Percentiles rank a stretch among this genome's conserved stretches.
Conservation (phyloP, 2,888 invertebrate species). For the Caenorhabditis afra region DNA sequence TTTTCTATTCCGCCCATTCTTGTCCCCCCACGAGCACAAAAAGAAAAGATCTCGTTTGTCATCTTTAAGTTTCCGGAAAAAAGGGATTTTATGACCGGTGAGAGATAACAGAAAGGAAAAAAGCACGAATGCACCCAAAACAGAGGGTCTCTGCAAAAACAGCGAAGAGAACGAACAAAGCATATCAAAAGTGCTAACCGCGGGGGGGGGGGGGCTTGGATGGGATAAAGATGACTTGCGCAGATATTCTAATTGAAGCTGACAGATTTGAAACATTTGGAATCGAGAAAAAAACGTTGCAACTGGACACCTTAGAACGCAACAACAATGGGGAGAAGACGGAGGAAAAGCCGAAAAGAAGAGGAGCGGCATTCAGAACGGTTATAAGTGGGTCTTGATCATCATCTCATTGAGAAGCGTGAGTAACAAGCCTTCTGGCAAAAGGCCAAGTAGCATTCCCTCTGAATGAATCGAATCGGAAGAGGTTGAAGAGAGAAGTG, state of each 20-base stretch:
- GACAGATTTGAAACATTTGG: slow-evolving; percentile 7
- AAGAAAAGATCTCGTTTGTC: background rate
- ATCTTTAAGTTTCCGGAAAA: slow-evolving; percentile 19
- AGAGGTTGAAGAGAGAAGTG: slow-evolving; percentile 3
- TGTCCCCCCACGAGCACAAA: background rate
- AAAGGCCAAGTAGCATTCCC: slow-evolving; percentile 19
- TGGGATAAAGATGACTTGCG: background rate
- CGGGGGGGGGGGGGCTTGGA: background rate
- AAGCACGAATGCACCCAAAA: background rate
- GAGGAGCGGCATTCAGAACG: slow-evolving; percentile 39
- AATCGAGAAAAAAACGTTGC: slow-evolving; percentile 25
- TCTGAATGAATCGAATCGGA: slow-evolving; percentile 7
- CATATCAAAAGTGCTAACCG: background rate
- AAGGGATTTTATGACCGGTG: background rate
- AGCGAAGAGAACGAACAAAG: no score
- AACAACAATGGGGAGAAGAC: background rate
- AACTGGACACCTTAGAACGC: slow-evolving; percentile 26
- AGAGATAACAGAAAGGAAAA: no score
- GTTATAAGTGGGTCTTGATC: slow-evolving; percentile 54
- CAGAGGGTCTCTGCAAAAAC: background rate
- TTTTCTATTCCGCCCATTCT: background rate
- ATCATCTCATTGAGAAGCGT: slow-evolving; percentile 36
- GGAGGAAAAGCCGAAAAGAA: slow-evolving; percentile 14
- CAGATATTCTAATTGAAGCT: slow-evolving; percentile 5
- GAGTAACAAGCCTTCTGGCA: slow-evolving; percentile 18